Conservation (phyloP, 1,140 invertebrate genomes). For the Bilobella aurantiaca region DNA sequence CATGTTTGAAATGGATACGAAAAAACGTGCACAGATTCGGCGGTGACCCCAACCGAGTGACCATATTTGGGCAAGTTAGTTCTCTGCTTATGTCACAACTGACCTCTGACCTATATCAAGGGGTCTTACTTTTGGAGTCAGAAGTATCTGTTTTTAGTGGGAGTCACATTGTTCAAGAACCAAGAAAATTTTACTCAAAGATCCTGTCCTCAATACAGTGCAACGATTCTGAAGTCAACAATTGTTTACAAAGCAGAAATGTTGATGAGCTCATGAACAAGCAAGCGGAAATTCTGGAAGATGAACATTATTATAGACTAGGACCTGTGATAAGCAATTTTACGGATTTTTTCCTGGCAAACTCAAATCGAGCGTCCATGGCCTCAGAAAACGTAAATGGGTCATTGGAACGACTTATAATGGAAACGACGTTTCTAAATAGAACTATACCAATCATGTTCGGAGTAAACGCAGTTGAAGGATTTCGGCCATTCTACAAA, state of each 20-base stretch:
- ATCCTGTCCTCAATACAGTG: not conserved
- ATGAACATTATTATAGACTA: no score
- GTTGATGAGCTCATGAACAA: slow-evolving; percentile 1
- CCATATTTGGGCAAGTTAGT: slow-evolving; percentile 64
- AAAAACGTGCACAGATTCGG: slow-evolving; percentile 52
- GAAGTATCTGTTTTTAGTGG: not conserved
- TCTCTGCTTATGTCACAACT: slow-evolving; percentile 16
- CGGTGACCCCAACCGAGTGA: slow-evolving; percentile 70
- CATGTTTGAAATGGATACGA: slow-evolving; percentile 75
- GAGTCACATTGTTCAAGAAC: not conserved
- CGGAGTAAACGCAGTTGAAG: not conserved
- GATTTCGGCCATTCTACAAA: not conserved
- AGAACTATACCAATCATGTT: not conserved
- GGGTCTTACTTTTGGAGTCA: slow-evolving; percentile 13
- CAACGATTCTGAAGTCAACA: no score
- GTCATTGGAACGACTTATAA: not conserved
- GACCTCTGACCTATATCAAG: slow-evolving; percentile 14
- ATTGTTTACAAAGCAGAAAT: not conserved
- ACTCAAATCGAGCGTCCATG: not conserved
- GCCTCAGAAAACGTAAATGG: not conserved
- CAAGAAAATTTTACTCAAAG: not conserved
- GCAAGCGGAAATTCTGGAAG: no score
- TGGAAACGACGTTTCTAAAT: not conserved
- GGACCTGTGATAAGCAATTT: no score
- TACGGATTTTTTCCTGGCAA: no score